phyloP scores from a whole-genome alignment of 2,888 invertebrate species.

The Dichetophora obliterata region DNA sequence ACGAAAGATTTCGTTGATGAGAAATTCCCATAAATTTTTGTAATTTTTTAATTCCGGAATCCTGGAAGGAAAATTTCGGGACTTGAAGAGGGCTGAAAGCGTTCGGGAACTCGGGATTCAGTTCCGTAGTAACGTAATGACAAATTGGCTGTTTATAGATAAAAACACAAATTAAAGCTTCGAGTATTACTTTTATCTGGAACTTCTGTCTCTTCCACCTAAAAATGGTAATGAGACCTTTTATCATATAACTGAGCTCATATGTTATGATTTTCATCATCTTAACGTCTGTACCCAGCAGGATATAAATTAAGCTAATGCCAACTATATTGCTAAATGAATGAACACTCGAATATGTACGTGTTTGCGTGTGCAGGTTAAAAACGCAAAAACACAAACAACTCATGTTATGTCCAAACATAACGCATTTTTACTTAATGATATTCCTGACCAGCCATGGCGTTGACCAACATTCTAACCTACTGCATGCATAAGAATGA shows the following conservation, averaged over 20 bases:
- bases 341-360: not conserved
- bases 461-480: conserved; percentile 51
- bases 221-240: not conserved
- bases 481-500: conserved; percentile 64
- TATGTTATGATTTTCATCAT: conserved; percentile 40
- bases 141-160: too few relatives aligned
- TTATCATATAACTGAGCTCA: not conserved
- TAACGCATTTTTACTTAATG: conserved; percentile 54
- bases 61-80: too few relatives aligned
- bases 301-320: conserved; percentile 62
- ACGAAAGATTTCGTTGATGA: too few relatives aligned
- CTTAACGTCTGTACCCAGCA: conserved; percentile 38
- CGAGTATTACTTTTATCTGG: too few relatives aligned
- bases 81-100: too few relatives aligned
- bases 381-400: conserved; percentile 8
- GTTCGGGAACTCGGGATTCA: too few relatives aligned
- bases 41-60: too few relatives aligned
- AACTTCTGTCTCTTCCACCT: too few relatives aligned
- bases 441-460: conserved; percentile 52
- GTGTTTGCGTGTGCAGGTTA: not conserved
- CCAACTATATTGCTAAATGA: conserved; percentile 48
- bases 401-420: not conserved
- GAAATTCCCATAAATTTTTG: too few relatives aligned
- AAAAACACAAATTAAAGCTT: too few relatives aligned
- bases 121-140: too few relatives aligned